Base-by-base conservation (phyloP, 2,888 invertebrate genomes). In the Therioaphis trifolii region DNA sequence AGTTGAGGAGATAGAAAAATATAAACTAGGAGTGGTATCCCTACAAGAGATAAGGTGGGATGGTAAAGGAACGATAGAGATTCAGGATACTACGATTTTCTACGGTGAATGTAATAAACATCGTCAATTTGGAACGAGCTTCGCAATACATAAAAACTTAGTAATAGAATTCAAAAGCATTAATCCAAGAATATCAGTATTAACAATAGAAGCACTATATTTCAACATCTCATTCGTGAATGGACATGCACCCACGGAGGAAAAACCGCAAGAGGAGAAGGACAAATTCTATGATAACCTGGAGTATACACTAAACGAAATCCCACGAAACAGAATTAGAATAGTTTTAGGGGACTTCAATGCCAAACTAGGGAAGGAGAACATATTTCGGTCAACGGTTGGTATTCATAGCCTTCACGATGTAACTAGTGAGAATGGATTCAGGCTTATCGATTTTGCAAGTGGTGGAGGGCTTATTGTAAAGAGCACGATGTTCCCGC, bases 101-200 rank as follows among this genome's bases (percentile, higher is more conserved):
- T n/a, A n/a, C n/a, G n/a, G n/a, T n/a, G n/a, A n/a, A n/a, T 66
- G 63, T 29, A 66, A 66, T 29, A 66, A 66, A 29, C 63, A 66
- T 66, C 29, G 63, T 66, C 63, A 66, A 66, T 66, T 66, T 66
- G 29, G 63, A 66, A 66, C 63, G 63, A n/a, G n/a, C n/a, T n/a
- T n/a, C n/a, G n/a, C n/a, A 29, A 15, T 11, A 4, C 14, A 7
- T 5, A 15, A 29, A 18, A 12, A 27, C 63, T 66, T 15, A 66
- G 63, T 66, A 66, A 66, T 29, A 29, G 63, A 66, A 66, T 66
- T 66, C 63, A 66, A 66, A 66, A 66, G 29, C 63, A 66, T 66
- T 29, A 66, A 66, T 18, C 29, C 63, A 66, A 66, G 29, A 35
- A 29, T 66, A 66, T 66, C n/a, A n/a, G n/a, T n/a, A n/a, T n/a